Evolutionary conservation across 2,113 vertebrate species (phyloP), one percentile per base, ranked within the genome.

Genomic region (Lonchura striata): DNA sequence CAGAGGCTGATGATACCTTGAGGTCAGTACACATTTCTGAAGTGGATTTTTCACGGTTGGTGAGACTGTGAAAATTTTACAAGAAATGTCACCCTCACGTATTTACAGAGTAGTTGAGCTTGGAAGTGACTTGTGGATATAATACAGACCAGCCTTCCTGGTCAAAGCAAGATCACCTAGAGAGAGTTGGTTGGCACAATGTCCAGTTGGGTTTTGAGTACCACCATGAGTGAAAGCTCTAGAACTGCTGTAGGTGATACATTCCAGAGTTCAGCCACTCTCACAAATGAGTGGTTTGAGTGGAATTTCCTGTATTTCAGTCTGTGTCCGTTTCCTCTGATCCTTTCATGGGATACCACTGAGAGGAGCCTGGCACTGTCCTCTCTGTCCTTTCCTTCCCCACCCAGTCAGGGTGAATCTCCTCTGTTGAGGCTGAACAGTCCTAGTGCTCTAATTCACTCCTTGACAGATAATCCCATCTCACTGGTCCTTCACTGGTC

Each of bases 51-150:
- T 54, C 14, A 21, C 39, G 15, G 8, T 23, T 59, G 39, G 33
- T 70, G 11, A 0, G 0, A 10, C 82, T 33, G 21, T 18, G 11
- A 50, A 9, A 2, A 44, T 59, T 82, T 66, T 63, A 0, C n/a
- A 11, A 78, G 25, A 75, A 70, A 33, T 30, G 4, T 27, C 47
- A 42, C n/a, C 27, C 31, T 79, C 53, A 31, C 44, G 4, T 6
- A 13, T 5, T 49, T 30, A 35, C 4, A 8, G 13, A 54, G 18
- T 17, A 16, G 21, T 19, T 90, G 50, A 72, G 30, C 92, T 82
- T 72, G 42, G 50, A 87, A 74, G 69, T 24, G 31, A 11, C 46
- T 24, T 80, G 30, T 78, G 37, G 37, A 65, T 18, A 2, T 37
- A 57, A 15, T 79, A 17, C 76, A 15, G 46, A 37, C 21, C 33